phyloP scores from a whole-genome alignment of 2,797 vertebrate genomes.

The Cuculus canorus region DNA sequence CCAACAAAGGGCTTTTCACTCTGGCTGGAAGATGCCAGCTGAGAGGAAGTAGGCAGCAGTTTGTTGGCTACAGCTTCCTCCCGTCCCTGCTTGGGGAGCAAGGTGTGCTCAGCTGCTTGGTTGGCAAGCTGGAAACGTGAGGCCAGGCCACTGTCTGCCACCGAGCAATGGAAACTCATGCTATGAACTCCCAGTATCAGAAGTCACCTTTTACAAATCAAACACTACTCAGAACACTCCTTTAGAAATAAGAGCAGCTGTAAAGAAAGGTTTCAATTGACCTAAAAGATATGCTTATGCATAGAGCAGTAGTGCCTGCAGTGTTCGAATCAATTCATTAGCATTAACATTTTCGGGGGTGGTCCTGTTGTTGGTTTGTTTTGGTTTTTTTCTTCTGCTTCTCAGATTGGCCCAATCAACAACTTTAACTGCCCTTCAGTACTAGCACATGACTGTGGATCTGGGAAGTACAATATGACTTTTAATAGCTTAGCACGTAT shows the following conservation, averaged over 20 bases:
- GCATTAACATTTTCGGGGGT: accelerated
- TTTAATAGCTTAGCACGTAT: neutral
- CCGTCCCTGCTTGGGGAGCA: accelerated
- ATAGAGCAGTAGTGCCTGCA: neutral
- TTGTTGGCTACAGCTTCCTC: neutral
- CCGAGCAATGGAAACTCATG: accelerated
- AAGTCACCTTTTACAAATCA: neutral
- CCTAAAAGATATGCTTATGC: accelerated
- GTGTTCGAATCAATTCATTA: neutral
- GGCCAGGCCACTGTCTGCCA: accelerated
- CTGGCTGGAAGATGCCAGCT: neutral
- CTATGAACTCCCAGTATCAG: neutral
- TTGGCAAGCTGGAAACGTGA: neutral
- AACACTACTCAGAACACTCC: neutral
- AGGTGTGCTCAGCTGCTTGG: neutral
- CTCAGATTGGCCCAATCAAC: neutral
- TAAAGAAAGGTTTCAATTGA: neutral
- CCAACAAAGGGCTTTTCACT: too few relatives aligned
- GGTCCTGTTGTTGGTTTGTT: too few relatives aligned
- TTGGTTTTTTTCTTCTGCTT: neutral
- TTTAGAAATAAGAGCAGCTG: neutral
- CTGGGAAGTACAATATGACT: neutral
- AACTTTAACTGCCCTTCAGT: neutral
- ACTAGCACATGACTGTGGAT: neutral
- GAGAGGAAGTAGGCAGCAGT: neutral